Evolutionary conservation across 1,140 invertebrate genomes (phyloP), one percentile per base, ranked within the genome.

Genomic region (Eupeodes corollae): DNA sequence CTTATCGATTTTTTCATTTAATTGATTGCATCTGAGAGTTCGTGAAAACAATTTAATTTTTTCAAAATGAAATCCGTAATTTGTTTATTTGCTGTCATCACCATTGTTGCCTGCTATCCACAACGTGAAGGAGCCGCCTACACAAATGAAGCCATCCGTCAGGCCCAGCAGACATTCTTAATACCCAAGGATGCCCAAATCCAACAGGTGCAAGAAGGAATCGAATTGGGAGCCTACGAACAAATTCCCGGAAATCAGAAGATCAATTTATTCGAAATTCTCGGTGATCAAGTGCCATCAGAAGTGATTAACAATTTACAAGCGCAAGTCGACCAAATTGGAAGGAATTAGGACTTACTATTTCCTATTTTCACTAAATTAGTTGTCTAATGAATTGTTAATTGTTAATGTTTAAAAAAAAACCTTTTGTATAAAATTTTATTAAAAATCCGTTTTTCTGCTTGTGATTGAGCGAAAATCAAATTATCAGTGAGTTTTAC

Each of bases 251-350:
- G 82, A 16, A 80, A 86, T 66, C 84, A 88, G 65, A 78, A 78
- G 55, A 84, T 88, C 63, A 84, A 88, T 66, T 73, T 88, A 0
- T 83, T 81, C 61, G 80, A 85, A 58, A 86, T 88, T 52, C 72
- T 89, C 15, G 84, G 84, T 6, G 84, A 85, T 52, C 83, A 87
- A 61, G 79, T 89, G 18, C 86, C 86, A 16, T 77, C 80, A 14
- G 86, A 89, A 69, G 86, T 89, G n/a, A 85, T 88, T 57, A 85
- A 82, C 72, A 88, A 89, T 68, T 75, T 89, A 12, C 85, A 89
- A 57, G 66, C 76, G 30, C 85, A 88, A 69, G 82, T 89, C 47
- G 85, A 88, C 63, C 78, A 84, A 68, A 80, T 88, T 52, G 85
- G 85, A 46, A 75, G 73, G 48, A 77, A 82, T 56, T 82, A 68